Evolutionary conservation across 2,888 invertebrate genomes (phyloP).

Genomic region (Mythimna impura): DNA sequence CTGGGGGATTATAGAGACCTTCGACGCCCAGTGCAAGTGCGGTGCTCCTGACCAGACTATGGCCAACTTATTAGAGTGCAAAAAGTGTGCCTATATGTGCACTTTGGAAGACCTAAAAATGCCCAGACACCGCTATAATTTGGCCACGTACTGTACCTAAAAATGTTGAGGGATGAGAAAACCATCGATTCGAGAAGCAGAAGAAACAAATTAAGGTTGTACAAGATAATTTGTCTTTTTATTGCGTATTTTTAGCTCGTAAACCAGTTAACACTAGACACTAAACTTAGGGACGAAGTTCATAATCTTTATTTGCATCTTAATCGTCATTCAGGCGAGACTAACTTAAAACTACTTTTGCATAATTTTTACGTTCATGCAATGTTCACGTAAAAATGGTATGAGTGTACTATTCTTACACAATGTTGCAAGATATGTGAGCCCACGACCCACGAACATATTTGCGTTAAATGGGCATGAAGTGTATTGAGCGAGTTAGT

Average conservation of each 20-base stretch:
- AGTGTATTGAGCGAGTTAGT: slow-evolving; percentile 41
- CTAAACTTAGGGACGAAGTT: slow-evolving; percentile 57
- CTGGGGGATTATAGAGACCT: too few species aligned
- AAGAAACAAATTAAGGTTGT: slow-evolving; percentile 2
- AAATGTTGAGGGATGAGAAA: too few species aligned
- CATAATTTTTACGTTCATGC: slow-evolving; percentile 61
- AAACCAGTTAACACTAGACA: slow-evolving; percentile 54
- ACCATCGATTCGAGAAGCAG: too few species aligned
- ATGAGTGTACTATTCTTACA: slow-evolving; percentile 44
- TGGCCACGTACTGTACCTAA: too few species aligned
- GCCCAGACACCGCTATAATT: too few species aligned
- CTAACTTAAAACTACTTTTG: slow-evolving; percentile 64
- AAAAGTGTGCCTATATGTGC: too few species aligned
- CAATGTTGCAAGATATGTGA: slow-evolving; percentile 46
- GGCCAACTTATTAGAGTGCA: too few species aligned
- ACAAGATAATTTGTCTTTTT: slow-evolving; percentile 21
- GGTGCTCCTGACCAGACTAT: too few species aligned
- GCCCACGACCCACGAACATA: slow-evolving; percentile 32
- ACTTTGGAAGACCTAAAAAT: too few species aligned
- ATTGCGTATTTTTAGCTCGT: slow-evolving; percentile 22
- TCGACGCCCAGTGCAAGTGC: too few species aligned
- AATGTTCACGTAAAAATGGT: slow-evolving; percentile 48
- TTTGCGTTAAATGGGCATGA: slow-evolving; percentile 52
- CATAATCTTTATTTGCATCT: slow-evolving; percentile 73
- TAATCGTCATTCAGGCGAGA: slow-evolving; percentile 64